A percentile compares a stretch with the other conserved stretches of the same genome.
Evolutionary conservation across 1,140 invertebrate species (phyloP).

Genomic region (Aphidius ervi): DNA sequence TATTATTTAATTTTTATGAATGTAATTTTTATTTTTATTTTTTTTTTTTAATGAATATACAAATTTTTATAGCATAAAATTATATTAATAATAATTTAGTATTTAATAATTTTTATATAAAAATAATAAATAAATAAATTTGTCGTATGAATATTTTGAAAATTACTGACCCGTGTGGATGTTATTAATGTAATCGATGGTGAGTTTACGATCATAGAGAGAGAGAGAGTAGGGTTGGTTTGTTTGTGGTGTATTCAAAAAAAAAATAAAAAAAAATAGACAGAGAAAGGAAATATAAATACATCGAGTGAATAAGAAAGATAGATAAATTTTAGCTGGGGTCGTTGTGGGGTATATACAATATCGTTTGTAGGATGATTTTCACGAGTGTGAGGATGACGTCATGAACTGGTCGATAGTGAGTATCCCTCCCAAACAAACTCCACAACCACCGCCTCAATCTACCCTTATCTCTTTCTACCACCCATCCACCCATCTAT

Average conservation of each 20-base stretch:
- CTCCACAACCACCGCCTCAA: too few relatives aligned
- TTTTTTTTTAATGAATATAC: too few relatives aligned
- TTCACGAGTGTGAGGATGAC: constrained; percentile 3
- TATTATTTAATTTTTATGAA: too few relatives aligned
- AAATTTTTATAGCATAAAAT: too few relatives aligned
- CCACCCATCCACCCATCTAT: too few relatives aligned
- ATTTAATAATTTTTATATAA: neutral
- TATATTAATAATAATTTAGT: neutral
- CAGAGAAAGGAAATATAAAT: neutral
- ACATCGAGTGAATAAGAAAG: constrained; percentile 5
- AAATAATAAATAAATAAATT: neutral
- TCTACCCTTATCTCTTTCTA: too few relatives aligned
- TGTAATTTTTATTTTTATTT: too few relatives aligned
- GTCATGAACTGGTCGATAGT: constrained; percentile 9
- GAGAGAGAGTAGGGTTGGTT: neutral
- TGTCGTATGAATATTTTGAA: neutral
- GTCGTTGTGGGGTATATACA: constrained; percentile 8
- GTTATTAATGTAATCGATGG: constrained; percentile 10
- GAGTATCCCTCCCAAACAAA: neutral
- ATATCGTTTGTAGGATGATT: constrained; percentile 1
- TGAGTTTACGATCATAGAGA: neutral
- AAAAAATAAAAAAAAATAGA: neutral
- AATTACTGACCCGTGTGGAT: constrained; percentile 9
- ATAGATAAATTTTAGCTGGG: constrained; percentile 1
- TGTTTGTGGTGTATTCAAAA: neutral